Evolutionary conservation across 2,888 invertebrate species (phyloP).

Genomic region (Mesopsocus fuscifrons): DNA sequence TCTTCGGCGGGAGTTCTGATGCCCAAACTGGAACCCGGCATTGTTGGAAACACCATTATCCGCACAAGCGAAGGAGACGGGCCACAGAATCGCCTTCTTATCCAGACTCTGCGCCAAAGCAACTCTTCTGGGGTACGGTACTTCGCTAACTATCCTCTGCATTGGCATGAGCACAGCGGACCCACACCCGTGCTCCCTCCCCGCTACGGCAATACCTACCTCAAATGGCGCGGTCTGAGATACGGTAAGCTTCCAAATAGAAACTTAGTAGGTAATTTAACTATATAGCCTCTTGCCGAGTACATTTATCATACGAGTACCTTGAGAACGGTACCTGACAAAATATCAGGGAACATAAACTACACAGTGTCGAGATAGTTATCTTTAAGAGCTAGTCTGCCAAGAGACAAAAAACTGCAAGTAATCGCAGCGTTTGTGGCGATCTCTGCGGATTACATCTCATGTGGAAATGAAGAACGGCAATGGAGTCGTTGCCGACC

Average conservation of each 20-base stretch:
- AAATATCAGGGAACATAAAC: no score
- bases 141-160: neutral
- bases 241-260: constrained; percentile 5
- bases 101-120: neutral
- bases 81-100: constrained; percentile 4
- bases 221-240: constrained; percentile 4
- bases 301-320: constrained; percentile 1
- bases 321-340: no score
- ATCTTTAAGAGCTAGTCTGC: no score
- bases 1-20: neutral
- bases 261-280: no score
- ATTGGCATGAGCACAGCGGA: neutral
- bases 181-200: neutral
- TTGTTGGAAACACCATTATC: constrained; percentile 2
- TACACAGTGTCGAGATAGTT: no score
- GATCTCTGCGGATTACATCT: no score
- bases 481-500: no score
- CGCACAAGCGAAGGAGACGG: constrained; percentile 2
- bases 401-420: no score
- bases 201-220: constrained; percentile 1
- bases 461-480: no score
- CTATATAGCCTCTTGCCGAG: neutral
- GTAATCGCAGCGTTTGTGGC: no score
- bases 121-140: constrained; percentile 3
- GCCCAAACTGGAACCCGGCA: neutral